Evolutionary conservation across 2,888 invertebrate species (phyloP), one percentile per base, ranked within the genome.

Genomic region (Meteorus cinctellus): DNA sequence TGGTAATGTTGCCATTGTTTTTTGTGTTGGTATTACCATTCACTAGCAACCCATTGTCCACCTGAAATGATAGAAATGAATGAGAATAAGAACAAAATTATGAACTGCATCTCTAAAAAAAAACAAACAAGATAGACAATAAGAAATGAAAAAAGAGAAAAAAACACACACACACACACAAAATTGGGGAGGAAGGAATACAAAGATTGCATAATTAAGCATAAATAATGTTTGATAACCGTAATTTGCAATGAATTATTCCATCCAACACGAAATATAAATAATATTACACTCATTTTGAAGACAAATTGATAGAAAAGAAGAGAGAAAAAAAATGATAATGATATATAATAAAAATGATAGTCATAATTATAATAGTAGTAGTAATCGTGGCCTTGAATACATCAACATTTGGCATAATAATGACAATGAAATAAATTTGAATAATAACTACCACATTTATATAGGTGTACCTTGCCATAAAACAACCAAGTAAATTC

Each of bases 11-110:
- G 67, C 79, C 80, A 77, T 83, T 85, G 74, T 75, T 79, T 34
- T 77, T 81, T 70, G 83, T 80, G 77, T 86, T 86, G 31, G 78
- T 81, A 77, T 86, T 84, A 29, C 79, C 81, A 78, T 86, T 85
- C 24, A 76, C 77, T 75, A 82, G 80, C 51, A 79, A 78, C 65
- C 81, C 83, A 80, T 84, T 85, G 74, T 86, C 85, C 45, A 80
- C 82, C 85, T 86, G 92, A 59, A 91, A 92, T 83, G 84, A 34
- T 31, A 45, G 29, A n/a, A 14, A 29, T 12, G 8, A 60, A 60
- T 60, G 12, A 36, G 24, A 55, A 27, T 48, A 4, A 31, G 19
- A 14, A 24, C 24, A 24, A 36, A 48, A 6, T 19, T 55, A 48
- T n/a, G 1, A 55, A 19, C 55, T 55, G 55, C 55, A 55, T 2